Conservation (phyloP, 2,797 vertebrate species). For the Manis pentadactyla region DNA sequence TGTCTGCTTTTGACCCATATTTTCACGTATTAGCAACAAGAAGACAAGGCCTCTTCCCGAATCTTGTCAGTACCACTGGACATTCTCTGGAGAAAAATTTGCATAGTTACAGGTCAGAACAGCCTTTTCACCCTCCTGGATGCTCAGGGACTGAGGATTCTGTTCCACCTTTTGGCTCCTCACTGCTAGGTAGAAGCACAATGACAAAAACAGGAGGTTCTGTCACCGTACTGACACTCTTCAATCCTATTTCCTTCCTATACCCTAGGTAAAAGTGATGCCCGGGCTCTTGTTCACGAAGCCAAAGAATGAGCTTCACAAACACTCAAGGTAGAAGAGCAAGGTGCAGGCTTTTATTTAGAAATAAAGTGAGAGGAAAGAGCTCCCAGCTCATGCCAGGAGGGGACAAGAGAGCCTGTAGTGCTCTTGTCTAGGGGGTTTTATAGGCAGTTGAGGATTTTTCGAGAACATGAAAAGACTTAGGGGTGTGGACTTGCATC, state of each 20-base stretch:
- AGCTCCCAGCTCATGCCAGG: no score
- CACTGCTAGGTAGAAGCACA: slow-evolving; percentile 40
- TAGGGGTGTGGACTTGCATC: no score
- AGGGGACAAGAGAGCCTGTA: no score
- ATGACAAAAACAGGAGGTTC: background rate
- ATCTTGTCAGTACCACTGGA: slow-evolving; percentile 49
- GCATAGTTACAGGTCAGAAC: slow-evolving; percentile 17
- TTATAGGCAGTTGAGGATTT: no score
- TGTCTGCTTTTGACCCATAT: background rate
- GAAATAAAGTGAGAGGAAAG: no score
- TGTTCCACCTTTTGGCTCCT: slow-evolving; percentile 46
- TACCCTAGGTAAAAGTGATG: background rate
- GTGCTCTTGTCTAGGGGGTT: no score
- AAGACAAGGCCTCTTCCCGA: background rate
- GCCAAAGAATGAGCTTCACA: no score
- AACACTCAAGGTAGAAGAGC: no score
- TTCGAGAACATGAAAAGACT: no score
- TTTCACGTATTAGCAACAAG: background rate
- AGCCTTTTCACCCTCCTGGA: background rate
- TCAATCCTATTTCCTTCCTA: background rate
- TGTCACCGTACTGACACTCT: background rate
- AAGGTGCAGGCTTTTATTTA: no score
- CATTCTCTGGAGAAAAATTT: rapidly evolving
- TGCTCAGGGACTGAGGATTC: background rate
- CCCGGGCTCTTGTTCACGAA: no score